Evolutionary conservation across 2,113 vertebrate genomes (phyloP).

Genomic region (Corydoras maculifer): DNA sequence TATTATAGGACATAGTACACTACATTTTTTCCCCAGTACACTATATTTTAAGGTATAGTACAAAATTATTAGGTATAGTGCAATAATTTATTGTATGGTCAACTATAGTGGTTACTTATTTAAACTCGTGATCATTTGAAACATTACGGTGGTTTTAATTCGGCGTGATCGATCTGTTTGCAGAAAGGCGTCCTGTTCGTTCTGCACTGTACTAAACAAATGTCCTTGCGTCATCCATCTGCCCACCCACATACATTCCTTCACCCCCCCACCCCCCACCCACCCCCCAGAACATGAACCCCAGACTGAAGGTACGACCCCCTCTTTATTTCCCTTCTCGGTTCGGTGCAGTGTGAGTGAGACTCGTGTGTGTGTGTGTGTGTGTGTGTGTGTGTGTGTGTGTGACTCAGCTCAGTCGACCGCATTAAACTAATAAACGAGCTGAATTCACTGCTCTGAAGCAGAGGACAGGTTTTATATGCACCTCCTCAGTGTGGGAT

Average conservation of each 20-base stretch:
- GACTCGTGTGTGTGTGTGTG: neutral
- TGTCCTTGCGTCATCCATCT: constrained; percentile 27
- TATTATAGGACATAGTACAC: too few relatives aligned
- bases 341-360: constrained; percentile 43
- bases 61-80: too few relatives aligned
- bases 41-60: too few relatives aligned
- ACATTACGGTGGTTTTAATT: too few relatives aligned
- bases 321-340: constrained; percentile 9
- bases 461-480: too few relatives aligned
- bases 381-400: neutral
- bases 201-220: neutral
- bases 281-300: constrained; percentile 36
- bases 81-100: too few relatives aligned
- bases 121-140: too few relatives aligned
- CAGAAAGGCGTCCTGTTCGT: neutral
- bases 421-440: constrained; percentile 33
- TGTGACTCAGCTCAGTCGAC: constrained; percentile 35
- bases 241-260: constrained; percentile 31
- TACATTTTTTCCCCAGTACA: too few relatives aligned
- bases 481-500: too few relatives aligned
- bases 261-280: constrained; percentile 11
- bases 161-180: neutral
- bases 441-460: neutral
- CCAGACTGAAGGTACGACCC: constrained; percentile 30
- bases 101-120: too few relatives aligned